Percentiles rank a stretch among this genome's conserved stretches.
Evolutionary conservation across 2,888 invertebrate genomes (phyloP).

Genomic region (Mythimna impura): DNA sequence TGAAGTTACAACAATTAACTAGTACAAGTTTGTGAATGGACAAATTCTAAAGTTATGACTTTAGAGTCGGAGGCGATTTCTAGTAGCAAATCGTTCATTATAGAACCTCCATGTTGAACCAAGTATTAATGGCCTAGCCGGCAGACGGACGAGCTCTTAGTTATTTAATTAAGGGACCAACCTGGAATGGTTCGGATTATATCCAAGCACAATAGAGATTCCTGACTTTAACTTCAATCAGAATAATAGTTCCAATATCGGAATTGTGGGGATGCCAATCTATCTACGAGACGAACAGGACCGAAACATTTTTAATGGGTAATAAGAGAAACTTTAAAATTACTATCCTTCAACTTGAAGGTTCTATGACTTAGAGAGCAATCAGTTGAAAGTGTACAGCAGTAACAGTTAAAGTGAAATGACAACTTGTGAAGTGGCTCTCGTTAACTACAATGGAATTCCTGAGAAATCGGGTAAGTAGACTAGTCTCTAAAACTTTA

Average conservation of each 20-base stretch:
- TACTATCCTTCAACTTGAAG: background rate
- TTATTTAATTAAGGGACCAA: conserved; percentile 50
- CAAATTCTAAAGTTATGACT: conserved; percentile 5
- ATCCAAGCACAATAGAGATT: conserved; percentile 22
- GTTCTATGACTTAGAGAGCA: background rate
- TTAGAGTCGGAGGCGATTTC: background rate
- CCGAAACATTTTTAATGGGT: background rate
- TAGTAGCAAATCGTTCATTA: conserved; percentile 19
- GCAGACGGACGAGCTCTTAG: conserved; percentile 13
- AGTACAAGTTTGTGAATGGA: background rate
- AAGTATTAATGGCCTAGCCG: conserved; percentile 17
- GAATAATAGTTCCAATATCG: conserved; percentile 28
- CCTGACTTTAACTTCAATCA: conserved; percentile 5
- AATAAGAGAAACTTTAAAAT: background rate
- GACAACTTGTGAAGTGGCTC: conserved; percentile 24
- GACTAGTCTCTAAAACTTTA: background rate
- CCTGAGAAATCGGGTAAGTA: conserved; percentile 45
- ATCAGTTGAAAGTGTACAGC: conserved; percentile 39
- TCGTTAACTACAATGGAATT: conserved; percentile 33
- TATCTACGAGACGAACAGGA: background rate
- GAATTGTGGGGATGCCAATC: conserved; percentile 7
- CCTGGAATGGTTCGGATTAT: conserved; percentile 25
- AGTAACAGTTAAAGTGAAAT: conserved; percentile 52
- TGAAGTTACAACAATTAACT: background rate
- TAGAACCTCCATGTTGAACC: background rate